Base-by-base conservation (phyloP, 2,797 vertebrate species). In the Pelobates cultripes region DNA sequence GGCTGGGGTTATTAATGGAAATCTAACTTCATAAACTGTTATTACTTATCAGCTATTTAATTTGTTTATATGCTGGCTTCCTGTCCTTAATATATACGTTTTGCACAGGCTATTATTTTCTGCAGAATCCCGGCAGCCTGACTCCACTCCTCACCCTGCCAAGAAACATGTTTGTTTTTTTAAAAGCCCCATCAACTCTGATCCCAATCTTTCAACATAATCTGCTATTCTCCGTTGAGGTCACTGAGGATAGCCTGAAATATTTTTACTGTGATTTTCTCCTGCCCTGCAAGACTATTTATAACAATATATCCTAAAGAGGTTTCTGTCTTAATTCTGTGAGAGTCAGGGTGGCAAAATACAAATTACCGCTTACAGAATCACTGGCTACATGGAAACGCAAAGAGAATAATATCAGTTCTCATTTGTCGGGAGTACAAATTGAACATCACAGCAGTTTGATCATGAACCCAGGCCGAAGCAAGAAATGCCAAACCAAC, bases 161-260 rank as follows among this genome's bases (percentile, higher is more conserved):
- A 28, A 28, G 28, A 28, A 28, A 28, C 28, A 28, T 43, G 42
- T 68, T 68, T 68, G 13, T 43, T 68, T 43, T 68, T 3, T 68
- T 3, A 66, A 66, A 66, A 45, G 70, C 51, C 15, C 44, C 15
- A 28, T 51, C 70, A 64, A 53, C 70, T 43, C 45, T 13, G 15
- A 17, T 64, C 75, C 47, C 64, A 60, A 43, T 63, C 1, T 67
- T 4, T 14, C 70, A 28, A 8, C 28, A 66, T 55, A 73, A 73
- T 79, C 70, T 12, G 14, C 3, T 43, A 9, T 79, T 73, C 64
- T 79, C 14, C 28, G 47, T 1, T 5, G 17, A 51, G 77, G 69
- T 79, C 66, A 53, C 12, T 2, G n/a, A 9, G 4, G 61, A 3
- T 7, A 17, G 55, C 7, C 7, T 6, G 14, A 45, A 13, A 40